Base-by-base conservation (phyloP, 2,797 vertebrate genomes). In the Sebastes diploproa region DNA sequence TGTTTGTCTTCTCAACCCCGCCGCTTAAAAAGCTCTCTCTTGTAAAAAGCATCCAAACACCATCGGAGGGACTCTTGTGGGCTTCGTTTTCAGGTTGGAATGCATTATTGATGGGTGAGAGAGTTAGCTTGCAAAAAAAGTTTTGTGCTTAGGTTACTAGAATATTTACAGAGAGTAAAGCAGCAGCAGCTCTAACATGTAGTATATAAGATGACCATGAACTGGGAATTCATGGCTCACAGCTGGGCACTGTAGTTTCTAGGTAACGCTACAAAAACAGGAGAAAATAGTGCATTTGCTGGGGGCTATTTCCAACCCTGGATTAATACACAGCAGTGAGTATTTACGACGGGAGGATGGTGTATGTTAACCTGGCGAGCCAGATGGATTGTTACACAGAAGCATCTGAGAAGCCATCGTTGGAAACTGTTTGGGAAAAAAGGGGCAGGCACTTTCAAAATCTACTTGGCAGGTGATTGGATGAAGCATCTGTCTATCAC, bases 81-180 rank as follows among this genome's bases (percentile, higher is more conserved):
- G 84, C 83, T 83, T 87, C 73, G 25, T 79, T 90, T 86, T 83
- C 77, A 86, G 70, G 71, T 25, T 46, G 10, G 58, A 38, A 77
- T 89, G 9, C 74, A 89, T 91, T 80, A 89, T 91, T 84, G 61
- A 92, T 88, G 62, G 23, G n/a, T 27, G 2, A 61, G 23, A 62
- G 67, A 58, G 75, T 82, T 75, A 83, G 76, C 72, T 71, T 63
- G 32, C 34, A 30, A 50, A 59, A 59, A 72, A 71, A 62, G 29
- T 55, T 77, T 73, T 70, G 34, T 23, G 25, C 65, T 68, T 32
- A 20, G 13, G 29, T 58, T 56, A 52, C 72, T 68, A 27, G 77
- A 89, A 83, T 84, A 81, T 87, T 85, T 56, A 86, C 59, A 55
- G 42, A 36, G 32, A 72, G 62, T 29, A 30, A 76, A 79, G 73